These are phyloP conservation scores for Chelonus insularis DNA, from an alignment of 1,140 invertebrate genomes.

Conservation along the genomic window DNA sequence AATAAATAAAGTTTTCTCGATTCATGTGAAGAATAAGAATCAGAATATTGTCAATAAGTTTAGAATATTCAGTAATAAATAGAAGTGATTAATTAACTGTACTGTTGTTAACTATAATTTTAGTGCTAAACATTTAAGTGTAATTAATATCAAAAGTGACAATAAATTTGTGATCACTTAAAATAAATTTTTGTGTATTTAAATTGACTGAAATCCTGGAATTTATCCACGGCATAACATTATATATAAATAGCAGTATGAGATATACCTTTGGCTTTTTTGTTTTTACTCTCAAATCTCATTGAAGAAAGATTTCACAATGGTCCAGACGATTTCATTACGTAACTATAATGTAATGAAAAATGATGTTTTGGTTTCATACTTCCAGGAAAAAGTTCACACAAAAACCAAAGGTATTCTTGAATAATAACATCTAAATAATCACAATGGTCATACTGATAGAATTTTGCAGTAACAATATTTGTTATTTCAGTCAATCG, in stretches of 20 bases:
- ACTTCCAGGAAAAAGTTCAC: not conserved
- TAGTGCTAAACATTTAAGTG: no score
- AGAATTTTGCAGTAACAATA: not conserved
- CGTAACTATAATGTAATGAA: not conserved
- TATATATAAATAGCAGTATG: slow-evolving; percentile 18
- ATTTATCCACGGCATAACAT: no score
- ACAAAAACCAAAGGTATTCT: not conserved
- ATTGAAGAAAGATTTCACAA: slow-evolving; percentile 20
- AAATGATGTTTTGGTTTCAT: slow-evolving; percentile 2
- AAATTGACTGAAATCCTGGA: no score
- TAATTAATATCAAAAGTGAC: no score
- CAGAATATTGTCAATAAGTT: no score
- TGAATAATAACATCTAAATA: not conserved
- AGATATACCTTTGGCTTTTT: slow-evolving; percentile 23
- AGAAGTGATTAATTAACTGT: no score
- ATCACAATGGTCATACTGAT: not conserved
- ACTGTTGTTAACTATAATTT: no score
- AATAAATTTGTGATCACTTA: no score
- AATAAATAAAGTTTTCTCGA: no score
- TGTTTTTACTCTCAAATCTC: slow-evolving; percentile 19
- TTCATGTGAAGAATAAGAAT: no score
- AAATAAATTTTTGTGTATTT: no score
- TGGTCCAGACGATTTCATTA: not conserved
- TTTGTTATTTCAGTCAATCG: not conserved
- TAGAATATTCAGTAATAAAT: no score